A percentile compares a stretch with the other conserved stretches of the same genome.
phyloP scores from a whole-genome alignment of 2,797 vertebrate species.

The Typhlichthys eigenmanni region DNA sequence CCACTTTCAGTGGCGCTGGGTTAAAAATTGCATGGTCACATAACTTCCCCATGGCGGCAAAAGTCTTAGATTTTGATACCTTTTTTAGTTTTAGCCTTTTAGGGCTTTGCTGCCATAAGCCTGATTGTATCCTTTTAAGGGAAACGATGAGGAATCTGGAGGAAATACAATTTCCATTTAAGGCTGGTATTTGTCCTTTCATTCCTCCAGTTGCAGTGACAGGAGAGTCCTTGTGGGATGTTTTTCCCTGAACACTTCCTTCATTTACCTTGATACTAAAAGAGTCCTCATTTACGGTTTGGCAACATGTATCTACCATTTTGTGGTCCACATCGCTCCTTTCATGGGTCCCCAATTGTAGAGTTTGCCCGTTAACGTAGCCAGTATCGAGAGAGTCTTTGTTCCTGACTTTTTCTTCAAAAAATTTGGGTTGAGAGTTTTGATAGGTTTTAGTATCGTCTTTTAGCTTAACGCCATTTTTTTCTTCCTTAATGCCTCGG shows the following conservation, averaged over 20 bases:
- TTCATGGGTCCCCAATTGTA: background rate
- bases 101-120: conserved; percentile 56
- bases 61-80: conserved; percentile 51
- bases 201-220: conserved; percentile 13
- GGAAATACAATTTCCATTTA: conserved; percentile 45
- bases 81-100: conserved; percentile 55
- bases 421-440: background rate
- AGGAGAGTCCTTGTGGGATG: background rate
- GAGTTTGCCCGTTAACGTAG: no score
- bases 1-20: conserved; percentile 81
- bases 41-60: conserved; percentile 10
- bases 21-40: conserved; percentile 45
- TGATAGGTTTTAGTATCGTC: background rate
- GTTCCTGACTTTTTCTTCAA: conserved; percentile 3
- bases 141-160: conserved; percentile 73
- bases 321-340: conserved; percentile 45
- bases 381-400: background rate
- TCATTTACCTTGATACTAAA: background rate
- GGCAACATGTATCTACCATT: conserved; percentile 15
- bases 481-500: conserved; percentile 48
- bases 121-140: conserved; percentile 72
- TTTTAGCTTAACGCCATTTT: background rate
- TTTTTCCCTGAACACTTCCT: no score
- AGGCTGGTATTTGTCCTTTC: conserved; percentile 50
- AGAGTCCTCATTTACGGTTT: conserved; percentile 2